Evolutionary conservation across 2,113 vertebrate genomes (phyloP).

Genomic region (Anhinga anhinga): DNA sequence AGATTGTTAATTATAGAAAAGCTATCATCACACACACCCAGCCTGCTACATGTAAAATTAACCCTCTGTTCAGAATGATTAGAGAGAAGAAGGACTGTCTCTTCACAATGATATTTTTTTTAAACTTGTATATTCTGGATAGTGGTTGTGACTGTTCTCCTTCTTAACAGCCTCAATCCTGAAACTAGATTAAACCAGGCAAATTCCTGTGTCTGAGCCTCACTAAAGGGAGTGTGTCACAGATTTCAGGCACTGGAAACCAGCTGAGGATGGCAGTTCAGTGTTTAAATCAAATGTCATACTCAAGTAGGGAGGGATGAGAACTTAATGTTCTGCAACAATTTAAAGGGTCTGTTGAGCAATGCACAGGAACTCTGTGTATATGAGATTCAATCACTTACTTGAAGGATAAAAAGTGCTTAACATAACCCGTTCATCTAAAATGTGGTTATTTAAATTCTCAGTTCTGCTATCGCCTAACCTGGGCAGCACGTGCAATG

Average conservation of each 20-base stretch:
- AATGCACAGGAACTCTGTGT: neutral
- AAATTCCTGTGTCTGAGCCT: neutral
- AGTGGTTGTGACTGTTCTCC: neutral
- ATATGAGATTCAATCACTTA: neutral
- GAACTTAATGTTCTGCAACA: neutral
- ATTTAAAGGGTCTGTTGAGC: neutral
- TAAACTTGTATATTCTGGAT: neutral
- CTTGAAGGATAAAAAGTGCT: neutral
- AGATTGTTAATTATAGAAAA: neutral
- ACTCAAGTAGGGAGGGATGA: neutral
- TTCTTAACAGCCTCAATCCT: neutral
- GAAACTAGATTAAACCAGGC: neutral
- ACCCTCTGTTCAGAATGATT: neutral
- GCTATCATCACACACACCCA: neutral
- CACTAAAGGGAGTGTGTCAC: neutral
- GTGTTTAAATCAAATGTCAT: neutral
- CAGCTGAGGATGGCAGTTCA: neutral
- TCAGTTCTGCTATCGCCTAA: neutral
- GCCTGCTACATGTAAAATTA: neutral
- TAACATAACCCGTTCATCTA: neutral
- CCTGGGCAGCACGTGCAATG: neutral
- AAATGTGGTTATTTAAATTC: neutral
- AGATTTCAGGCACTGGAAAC: neutral
- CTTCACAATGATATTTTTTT: neutral
- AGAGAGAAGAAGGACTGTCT: neutral